Evolutionary conservation across 2,888 invertebrate species (phyloP), one percentile per base, ranked within the genome.

Genomic region (Oxycera nigricornis): DNA sequence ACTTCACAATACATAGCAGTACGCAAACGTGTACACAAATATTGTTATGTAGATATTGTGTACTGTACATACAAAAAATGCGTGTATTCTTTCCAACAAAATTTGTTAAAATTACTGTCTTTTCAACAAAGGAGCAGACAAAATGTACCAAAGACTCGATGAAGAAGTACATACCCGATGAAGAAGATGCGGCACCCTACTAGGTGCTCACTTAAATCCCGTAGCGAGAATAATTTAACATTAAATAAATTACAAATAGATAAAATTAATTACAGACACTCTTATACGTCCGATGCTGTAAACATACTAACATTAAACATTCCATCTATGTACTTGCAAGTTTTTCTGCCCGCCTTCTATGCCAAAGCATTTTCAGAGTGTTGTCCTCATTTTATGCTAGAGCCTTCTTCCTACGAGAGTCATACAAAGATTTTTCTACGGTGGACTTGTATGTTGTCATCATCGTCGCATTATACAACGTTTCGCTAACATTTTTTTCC

Each of bases 181-280:
- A 61, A 31, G 17, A 61, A 35, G 35, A 35, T 41, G n/a, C 39
- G 41, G 39, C 39, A 7, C 20, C 24, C 26, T 50, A 39, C 72
- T 75, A 72, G 67, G 61, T 67, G 65, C 74, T 75, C 74, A 75
- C 65, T 75, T 75, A 75, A 72, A 55, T 72, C 74, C 52, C 30
- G 70, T 65, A 39, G 70, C 52, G 52, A 57, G 39, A 72, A 72
- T 52, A 62, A 75, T 73, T 59, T 22, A 73, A 65, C 73, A 67
- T 75, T 75, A 75, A 75, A 73, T 75, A 72, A 75, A 75, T 75
- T 72, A 75, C 73, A 67, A 72, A 24, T 73, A 75, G 68, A 75
- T 73, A 75, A 75, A 75, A 75, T 75, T 75, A 75, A 75, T 75
- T 75, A 57, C 75, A 68, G 75, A 67, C 59, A 68, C 61, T 75